phyloP scores from a whole-genome alignment of 2,888 invertebrate species.

The Drosophila subsilvestris region DNA sequence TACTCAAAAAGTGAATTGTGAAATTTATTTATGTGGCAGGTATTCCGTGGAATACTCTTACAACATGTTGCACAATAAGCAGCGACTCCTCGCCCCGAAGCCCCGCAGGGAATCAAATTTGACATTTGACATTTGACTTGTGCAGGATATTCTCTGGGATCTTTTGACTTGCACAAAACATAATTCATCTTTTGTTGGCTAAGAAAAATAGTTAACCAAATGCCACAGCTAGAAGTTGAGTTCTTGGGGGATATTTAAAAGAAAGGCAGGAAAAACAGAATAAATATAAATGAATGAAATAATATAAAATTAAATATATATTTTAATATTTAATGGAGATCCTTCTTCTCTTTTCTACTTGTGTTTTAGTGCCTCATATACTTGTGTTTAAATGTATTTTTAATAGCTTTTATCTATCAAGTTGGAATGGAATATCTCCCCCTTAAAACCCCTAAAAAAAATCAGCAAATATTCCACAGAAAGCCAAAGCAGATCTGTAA shows the following conservation, averaged over 20 bases:
- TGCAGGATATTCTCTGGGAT: neutral
- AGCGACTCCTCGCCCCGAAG: neutral
- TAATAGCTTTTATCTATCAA: too few relatives aligned
- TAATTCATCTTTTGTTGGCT: neutral
- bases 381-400: too few relatives aligned
- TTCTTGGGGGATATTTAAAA: neutral
- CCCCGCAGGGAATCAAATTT: neutral
- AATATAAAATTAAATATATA: too few relatives aligned
- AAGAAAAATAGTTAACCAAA: neutral
- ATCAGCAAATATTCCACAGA: too few relatives aligned
- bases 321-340: too few relatives aligned
- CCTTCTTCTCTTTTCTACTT: too few relatives aligned
- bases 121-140: neutral
- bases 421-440: too few relatives aligned
- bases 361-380: too few relatives aligned
- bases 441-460: too few relatives aligned
- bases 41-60: conserved; percentile 26
- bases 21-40: neutral
- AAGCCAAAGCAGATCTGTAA: too few relatives aligned
- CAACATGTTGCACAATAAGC: conserved; percentile 21
- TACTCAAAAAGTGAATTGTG: conserved; percentile 21
- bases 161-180: neutral
- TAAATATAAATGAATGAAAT: too few relatives aligned
- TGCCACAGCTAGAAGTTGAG: neutral
- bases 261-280: neutral